Conservation (phyloP, 2,113 vertebrate species). For the Zapus hudsonius region DNA sequence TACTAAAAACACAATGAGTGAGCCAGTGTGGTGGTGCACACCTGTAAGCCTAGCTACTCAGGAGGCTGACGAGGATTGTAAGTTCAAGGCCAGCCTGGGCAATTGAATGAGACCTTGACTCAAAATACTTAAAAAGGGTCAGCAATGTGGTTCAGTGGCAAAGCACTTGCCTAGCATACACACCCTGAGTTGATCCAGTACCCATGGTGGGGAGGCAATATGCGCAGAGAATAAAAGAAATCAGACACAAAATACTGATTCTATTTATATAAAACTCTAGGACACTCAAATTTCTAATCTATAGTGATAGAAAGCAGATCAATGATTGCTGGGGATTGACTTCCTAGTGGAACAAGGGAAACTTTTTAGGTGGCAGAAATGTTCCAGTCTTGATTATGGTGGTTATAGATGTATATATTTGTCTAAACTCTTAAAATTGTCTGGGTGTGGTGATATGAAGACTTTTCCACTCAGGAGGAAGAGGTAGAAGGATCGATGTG, state of each 20-base stretch:
- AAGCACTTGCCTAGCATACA: background rate
- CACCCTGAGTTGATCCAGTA: background rate
- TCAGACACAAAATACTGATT: background rate
- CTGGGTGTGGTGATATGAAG: background rate
- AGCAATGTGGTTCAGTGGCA: background rate
- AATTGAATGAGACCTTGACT: background rate
- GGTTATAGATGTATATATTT: background rate
- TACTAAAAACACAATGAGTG: background rate
- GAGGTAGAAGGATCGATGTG: too few relatives aligned
- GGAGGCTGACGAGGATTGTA: background rate
- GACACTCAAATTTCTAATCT: background rate
- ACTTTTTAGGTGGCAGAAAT: background rate
- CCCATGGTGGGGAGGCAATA: background rate
- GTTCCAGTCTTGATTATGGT: background rate
- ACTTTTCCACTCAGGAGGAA: background rate
- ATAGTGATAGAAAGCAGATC: background rate
- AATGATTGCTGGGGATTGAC: background rate
- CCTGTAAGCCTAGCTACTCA: background rate
- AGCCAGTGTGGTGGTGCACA: background rate
- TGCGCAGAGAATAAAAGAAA: background rate
- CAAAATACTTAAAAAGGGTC: background rate
- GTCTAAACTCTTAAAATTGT: constrained; percentile 18
- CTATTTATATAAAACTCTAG: background rate
- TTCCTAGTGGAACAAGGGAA: background rate
- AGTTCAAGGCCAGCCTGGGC: background rate